Evolutionary conservation across 2,113 vertebrate genomes (phyloP).

Genomic region (Carettochelys insculpta): DNA sequence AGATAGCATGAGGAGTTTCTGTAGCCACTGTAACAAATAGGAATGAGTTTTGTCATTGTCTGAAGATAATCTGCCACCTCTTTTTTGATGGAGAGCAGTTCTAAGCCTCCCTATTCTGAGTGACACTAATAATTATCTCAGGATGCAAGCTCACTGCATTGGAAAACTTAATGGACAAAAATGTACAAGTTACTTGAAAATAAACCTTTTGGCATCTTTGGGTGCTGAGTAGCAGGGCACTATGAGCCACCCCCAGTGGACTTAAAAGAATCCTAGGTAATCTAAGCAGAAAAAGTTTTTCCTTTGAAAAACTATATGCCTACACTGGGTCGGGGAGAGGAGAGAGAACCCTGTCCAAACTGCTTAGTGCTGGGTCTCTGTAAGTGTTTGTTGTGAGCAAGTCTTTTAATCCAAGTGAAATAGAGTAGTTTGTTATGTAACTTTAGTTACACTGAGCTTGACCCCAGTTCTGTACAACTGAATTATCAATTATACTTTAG

Average conservation of each 20-base stretch:
- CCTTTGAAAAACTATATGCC: neutral
- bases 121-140: neutral
- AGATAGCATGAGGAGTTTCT: neutral
- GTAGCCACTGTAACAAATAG: neutral
- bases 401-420: neutral
- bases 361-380: neutral
- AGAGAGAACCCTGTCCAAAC: neutral
- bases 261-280: neutral
- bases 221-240: neutral
- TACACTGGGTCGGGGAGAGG: too few species aligned
- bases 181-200: neutral
- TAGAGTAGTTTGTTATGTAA: neutral
- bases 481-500: neutral
- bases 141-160: neutral
- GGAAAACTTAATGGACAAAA: neutral
- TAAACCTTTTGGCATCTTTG: neutral
- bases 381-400: neutral
- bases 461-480: neutral
- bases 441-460: neutral
- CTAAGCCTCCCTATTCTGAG: neutral
- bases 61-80: neutral
- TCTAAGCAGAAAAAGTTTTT: neutral
- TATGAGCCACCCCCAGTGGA: neutral
- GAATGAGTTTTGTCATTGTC: neutral
- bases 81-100: neutral